These are phyloP conservation scores for Chelon labrosus DNA, from an alignment of 2,797 vertebrate species.

Conservation along the genomic window DNA sequence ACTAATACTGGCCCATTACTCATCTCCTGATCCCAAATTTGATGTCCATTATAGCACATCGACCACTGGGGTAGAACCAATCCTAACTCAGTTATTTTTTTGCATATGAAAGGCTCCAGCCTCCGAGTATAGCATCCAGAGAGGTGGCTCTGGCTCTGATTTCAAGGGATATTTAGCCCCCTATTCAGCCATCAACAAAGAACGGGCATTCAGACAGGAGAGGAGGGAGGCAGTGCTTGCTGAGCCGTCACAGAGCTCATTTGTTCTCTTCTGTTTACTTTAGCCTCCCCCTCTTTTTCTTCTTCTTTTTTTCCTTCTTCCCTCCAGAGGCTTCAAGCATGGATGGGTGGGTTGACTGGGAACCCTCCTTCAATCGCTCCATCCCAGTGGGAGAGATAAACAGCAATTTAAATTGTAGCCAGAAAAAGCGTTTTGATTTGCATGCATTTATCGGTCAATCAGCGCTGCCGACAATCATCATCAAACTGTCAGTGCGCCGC, in stretches of 20 bases:
- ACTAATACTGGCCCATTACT: conserved; percentile 83
- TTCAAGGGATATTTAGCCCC: conserved; percentile 88
- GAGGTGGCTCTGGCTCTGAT: conserved; percentile 82
- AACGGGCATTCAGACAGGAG: conserved; percentile 77
- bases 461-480: conserved; percentile 71
- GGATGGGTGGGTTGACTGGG: conserved; percentile 80
- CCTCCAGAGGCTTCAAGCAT: conserved; percentile 80
- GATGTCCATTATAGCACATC: conserved; percentile 71
- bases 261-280: conserved; percentile 90
- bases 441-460: conserved; percentile 86
- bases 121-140: conserved; percentile 79
- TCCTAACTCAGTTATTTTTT: conserved; percentile 75
- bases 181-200: conserved; percentile 89
- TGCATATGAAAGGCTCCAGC: conserved; percentile 87
- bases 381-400: conserved; percentile 74
- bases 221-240: conserved; percentile 78
- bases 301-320: conserved; percentile 55
- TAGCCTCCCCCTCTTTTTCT: conserved; percentile 79
- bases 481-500: conserved; percentile 68
- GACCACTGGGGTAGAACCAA: conserved; percentile 80
- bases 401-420: conserved; percentile 70
- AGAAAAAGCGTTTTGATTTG: conserved; percentile 77
- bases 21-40: conserved; percentile 82
- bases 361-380: conserved; percentile 62
- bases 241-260: conserved; percentile 85